Base-by-base conservation (phyloP, 1,140 invertebrate species). In the Drosophila lacteicornis region DNA sequence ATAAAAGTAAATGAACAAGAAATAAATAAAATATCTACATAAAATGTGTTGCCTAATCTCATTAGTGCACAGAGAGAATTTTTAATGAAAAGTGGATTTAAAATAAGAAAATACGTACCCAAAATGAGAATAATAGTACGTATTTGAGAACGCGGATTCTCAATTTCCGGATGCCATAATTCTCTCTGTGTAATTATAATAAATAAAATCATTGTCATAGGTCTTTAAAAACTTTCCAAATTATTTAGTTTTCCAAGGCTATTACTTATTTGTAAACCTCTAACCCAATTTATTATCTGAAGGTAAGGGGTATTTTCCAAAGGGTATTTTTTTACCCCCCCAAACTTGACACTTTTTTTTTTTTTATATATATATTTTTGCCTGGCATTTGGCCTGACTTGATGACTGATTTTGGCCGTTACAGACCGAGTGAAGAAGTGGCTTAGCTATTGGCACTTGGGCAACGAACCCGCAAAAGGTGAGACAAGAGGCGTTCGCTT, bases 391-490 rank as follows among this genome's bases (percentile, higher is more conserved):
- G 36, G 36, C 25, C 38, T 25, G 36, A 12, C 17, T 7, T 7
- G 4, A 38, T 38, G 40, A 4, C 33, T 36, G 33, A 36, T 36
- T 40, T 19, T 19, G 22, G 15, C 56, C 56, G 56, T 59, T 59
- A 59, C 22, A 30, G 25, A 8, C 33, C 3, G 11, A 11, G 27
- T 30, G 27, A 30, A 30, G 22, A 25, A 33, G 27, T 30, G 9
- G 33, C 30, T 19, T 43, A 30, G 43, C 36, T 47, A 58, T 36
- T 13, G 65, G 13, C 51, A 53, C 60, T 55, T 63, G 65, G 65
- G 1, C 66, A 67, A 55, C 49, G 62, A 67, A 70, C 47, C 62
- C 22, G 19, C 17, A 36, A 53, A 38, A 55, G 51, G 51, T 55
- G 36, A 40, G 19, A n/a, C 19, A 42, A 40, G 53, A 25, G 53